Conservation (phyloP, 2,113 vertebrate genomes). For the Motacilla tschutschensis region DNA sequence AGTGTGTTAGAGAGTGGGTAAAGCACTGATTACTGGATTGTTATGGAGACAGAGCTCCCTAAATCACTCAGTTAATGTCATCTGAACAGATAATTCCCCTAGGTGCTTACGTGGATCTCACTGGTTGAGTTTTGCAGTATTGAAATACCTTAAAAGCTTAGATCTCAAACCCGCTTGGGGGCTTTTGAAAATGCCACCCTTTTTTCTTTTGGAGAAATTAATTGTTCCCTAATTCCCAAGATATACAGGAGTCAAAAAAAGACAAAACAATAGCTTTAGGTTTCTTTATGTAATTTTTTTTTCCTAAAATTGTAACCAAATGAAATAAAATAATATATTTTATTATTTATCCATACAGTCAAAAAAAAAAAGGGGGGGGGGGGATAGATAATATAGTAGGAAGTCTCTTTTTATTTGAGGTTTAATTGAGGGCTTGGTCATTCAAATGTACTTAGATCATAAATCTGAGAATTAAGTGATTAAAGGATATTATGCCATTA, state of each 20-base stretch:
- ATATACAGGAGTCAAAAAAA: neutral
- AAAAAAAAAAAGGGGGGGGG: neutral
- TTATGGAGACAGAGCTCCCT: neutral
- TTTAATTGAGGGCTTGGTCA: neutral
- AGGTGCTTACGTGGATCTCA: neutral
- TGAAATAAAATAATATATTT: no score
- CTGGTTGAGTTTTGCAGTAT: neutral
- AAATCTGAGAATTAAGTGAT: neutral
- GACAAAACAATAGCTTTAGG: no score
- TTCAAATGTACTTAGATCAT: neutral
- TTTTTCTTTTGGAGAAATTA: neutral
- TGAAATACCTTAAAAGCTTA: neutral
- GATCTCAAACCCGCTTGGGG: neutral
- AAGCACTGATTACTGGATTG: no score
- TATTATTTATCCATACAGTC: no score
- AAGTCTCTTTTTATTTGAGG: neutral
- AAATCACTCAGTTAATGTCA: neutral
- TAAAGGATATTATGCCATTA: slow-evolving; percentile 37
- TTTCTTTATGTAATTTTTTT: no score
- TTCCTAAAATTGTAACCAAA: no score
- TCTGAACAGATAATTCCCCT: neutral
- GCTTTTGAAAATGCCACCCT: neutral
- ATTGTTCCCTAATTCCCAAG: neutral
- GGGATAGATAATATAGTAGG: neutral
- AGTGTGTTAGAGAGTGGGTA: neutral